phyloP scores from a whole-genome alignment of 2,888 invertebrate genomes.

The Ennomos quercinarius region DNA sequence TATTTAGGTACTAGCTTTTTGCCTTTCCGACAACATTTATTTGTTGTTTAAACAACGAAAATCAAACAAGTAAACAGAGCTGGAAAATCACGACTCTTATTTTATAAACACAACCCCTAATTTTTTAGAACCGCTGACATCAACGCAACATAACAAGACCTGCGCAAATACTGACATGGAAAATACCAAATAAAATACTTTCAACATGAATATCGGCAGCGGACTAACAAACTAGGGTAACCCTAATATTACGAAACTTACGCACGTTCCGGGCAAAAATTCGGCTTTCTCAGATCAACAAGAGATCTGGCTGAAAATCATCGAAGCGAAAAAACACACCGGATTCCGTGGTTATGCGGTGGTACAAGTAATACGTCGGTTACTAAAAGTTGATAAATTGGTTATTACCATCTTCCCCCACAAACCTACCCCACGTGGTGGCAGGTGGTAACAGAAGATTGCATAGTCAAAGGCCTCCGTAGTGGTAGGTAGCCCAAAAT shows the following conservation, averaged over 20 bases:
- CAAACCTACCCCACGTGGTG: too few relatives aligned
- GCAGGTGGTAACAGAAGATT: too few relatives aligned
- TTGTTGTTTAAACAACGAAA: not conserved
- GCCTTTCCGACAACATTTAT: too few relatives aligned
- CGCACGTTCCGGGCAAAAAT: slow-evolving; percentile 77
- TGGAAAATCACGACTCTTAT: not conserved
- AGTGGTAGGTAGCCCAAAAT: too few relatives aligned
- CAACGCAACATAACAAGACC: slow-evolving; percentile 44
- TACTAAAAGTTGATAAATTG: too few relatives aligned
- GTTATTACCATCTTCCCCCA: too few relatives aligned
- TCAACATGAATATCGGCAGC: slow-evolving; percentile 51
- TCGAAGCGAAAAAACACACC: slow-evolving; percentile 77
- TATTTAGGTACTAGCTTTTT: too few relatives aligned
- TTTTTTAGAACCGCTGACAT: slow-evolving; percentile 23
- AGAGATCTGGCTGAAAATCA: slow-evolving; percentile 78
- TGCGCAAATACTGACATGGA: slow-evolving; percentile 50
- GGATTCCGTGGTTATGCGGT: slow-evolving; percentile 50
- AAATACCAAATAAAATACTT: slow-evolving; percentile 45
- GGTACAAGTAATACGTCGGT: slow-evolving; percentile 29
- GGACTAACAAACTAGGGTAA: slow-evolving; percentile 56
- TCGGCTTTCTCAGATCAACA: slow-evolving; percentile 80
- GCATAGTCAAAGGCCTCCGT: too few relatives aligned
- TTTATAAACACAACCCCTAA: slow-evolving; percentile 15
- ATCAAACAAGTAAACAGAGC: slow-evolving; percentile 2
- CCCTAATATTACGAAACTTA: slow-evolving; percentile 66